Percentiles rank a stretch among this genome's conserved stretches.
These are phyloP conservation scores for Neuroscelio doddi DNA, from an alignment of 2,888 invertebrate genomes.

Conservation along the genomic window DNA sequence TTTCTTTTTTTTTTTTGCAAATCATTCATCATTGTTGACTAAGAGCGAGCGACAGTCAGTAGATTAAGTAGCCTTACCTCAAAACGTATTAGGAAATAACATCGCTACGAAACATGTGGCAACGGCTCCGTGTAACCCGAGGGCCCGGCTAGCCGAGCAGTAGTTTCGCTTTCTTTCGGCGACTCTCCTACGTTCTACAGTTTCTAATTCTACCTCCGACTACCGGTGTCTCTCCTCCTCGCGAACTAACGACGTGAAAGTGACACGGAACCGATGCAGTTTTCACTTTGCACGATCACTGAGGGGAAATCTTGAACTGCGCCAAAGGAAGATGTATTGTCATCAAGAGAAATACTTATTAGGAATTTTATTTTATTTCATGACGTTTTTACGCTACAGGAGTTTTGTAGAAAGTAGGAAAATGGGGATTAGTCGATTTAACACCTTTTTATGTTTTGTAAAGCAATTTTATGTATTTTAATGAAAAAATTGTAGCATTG, in stretches of 20 bases:
- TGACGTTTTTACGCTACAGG: no score
- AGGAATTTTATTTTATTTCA: no score
- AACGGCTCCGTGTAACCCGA: slow-evolving; percentile 47
- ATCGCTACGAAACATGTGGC: slow-evolving; percentile 55
- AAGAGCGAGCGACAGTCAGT: slow-evolving; percentile 8
- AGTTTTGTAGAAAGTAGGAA: no score
- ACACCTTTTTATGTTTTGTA: no score
- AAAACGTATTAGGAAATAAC: slow-evolving; percentile 53
- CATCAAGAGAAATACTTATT: no score
- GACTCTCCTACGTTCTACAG: slow-evolving; percentile 32
- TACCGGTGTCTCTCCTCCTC: slow-evolving; percentile 7
- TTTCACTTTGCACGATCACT: slow-evolving; percentile 26
- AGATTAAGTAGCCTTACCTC: slow-evolving; percentile 52
- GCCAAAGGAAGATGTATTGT: no score
- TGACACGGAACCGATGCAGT: slow-evolving; percentile 38
- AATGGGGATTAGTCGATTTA: no score
- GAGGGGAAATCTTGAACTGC: no score
- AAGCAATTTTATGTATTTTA: no score
- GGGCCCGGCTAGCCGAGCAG: slow-evolving; percentile 35
- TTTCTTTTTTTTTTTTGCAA: no score
- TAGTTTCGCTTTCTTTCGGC: slow-evolving; percentile 54
- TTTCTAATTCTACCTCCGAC: slow-evolving; percentile 28
- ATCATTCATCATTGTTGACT: slow-evolving; percentile 12
- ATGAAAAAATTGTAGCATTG: no score
- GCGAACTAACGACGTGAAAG: slow-evolving; percentile 35